Evolutionary conservation across 2,113 vertebrate species (phyloP), one percentile per base, ranked within the genome.

Genomic region (Ageneiosus marmoratus): DNA sequence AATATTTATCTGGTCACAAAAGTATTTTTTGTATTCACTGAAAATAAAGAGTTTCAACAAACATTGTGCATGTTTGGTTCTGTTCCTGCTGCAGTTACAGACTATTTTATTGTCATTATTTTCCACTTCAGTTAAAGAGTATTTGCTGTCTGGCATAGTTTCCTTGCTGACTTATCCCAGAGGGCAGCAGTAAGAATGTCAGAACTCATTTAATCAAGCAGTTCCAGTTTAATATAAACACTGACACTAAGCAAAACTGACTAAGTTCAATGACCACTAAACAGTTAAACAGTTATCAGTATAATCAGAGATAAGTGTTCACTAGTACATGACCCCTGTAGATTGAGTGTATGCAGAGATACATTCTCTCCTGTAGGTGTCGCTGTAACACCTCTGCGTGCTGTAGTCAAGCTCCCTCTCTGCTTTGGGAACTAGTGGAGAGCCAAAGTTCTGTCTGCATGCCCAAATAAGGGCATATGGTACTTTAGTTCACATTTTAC

Each of bases 1-100:
- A 83, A 92, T 93, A 93, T 94, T 94, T 94, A 95, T 95, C 94
- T 93, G 93, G 89, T 93, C 93, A 91, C 89, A 92, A 94, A 94
- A 92, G 89, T 95, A 94, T 95, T 95, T 95, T 96, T 96, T 95
- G 95, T 95, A 95, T 95, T 95, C 89, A 93, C 90, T 89, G 91
- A 90, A 96, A 93, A 95, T 93, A 95, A 93, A 93, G 87, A 86
- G 65, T 93, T 94, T 94, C 87, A 92, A 90, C 91, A 89, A 91
- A 92, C 83, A 79, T 75, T 81, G 3, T 50, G 44, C 72, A 18
- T 48, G 65, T 27, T 55, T 22, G 50, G 34, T 22, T 75, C 73
- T 22, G 29, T 34, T 29, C 29, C 50, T 76, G 29, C 29, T 76
- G 29, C 9, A 18, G 16, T 32, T 73, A 44, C 69, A 48, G 44